phyloP scores from a whole-genome alignment of 2,113 vertebrate species.

The Rhea americana region DNA sequence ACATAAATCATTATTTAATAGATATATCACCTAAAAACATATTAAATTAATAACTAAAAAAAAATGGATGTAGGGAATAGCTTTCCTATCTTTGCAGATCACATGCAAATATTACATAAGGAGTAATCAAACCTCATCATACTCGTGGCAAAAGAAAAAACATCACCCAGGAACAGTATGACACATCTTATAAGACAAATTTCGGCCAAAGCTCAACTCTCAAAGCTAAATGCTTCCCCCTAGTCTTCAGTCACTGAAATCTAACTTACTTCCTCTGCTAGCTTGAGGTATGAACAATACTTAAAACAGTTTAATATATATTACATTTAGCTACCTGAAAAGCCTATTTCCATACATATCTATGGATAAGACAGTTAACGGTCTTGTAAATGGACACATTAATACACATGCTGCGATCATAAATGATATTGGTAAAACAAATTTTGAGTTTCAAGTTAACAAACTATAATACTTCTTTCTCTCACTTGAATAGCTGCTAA shows the following conservation, averaged over 20 bases:
- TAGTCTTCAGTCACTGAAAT: background rate
- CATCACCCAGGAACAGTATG: conserved; percentile 25
- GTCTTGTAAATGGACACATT: background rate
- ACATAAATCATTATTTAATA: background rate
- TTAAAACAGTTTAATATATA: background rate
- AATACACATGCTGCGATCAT: background rate
- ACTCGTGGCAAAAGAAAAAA: conserved; percentile 3
- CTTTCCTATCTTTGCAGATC: background rate
- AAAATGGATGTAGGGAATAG: background rate
- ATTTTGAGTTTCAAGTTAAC: background rate
- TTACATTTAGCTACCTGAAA: background rate
- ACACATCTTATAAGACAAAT: background rate
- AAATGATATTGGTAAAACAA: background rate
- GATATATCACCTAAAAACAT: background rate
- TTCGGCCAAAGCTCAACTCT: conserved; percentile 17
- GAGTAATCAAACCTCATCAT: conserved; percentile 14
- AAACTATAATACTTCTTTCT: background rate
- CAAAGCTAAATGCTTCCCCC: background rate
- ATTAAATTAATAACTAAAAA: background rate
- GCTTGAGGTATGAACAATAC: background rate
- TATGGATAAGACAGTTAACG: background rate
- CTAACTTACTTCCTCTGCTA: background rate
- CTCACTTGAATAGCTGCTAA: background rate
- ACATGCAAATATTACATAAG: conserved; percentile 5
- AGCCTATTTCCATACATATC: background rate